phyloP scores from a whole-genome alignment of 64 coral and sea anemone species.

The Catalaphyllia jardinei region DNA sequence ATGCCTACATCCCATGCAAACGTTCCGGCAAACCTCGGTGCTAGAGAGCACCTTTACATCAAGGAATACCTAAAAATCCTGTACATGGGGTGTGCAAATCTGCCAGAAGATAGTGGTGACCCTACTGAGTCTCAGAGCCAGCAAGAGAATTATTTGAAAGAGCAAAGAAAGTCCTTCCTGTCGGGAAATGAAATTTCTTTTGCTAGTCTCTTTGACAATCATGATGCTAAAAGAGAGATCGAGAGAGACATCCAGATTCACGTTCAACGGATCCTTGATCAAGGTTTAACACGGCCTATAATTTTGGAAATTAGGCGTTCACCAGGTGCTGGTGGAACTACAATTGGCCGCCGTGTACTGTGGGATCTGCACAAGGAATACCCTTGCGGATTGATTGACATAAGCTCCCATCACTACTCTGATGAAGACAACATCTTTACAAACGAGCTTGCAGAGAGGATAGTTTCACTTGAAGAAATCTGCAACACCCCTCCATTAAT shows the following conservation, averaged over 20 bases:
- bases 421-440: conserved; percentile 45
- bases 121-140: background rate
- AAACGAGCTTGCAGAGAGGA: conserved; percentile 50
- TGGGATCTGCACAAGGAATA: conserved; percentile 72
- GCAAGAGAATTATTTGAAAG: conserved; percentile 9
- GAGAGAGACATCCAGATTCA: conserved; percentile 59
- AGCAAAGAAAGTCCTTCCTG: conserved; percentile 64
- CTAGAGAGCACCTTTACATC: conserved; percentile 41
- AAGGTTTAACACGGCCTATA: conserved; percentile 12
- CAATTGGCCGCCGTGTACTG: conserved; percentile 67
- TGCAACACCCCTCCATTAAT: conserved; percentile 50
- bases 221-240: conserved; percentile 65
- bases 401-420: conserved; percentile 31
- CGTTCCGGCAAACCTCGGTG: background rate
- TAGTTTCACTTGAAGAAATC: conserved; percentile 49
- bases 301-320: conserved; percentile 70
- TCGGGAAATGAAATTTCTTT: conserved; percentile 73
- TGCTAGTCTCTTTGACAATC: conserved; percentile 68
- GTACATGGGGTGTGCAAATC: conserved; percentile 57
- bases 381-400: conserved; percentile 35
- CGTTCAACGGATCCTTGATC: conserved; percentile 59
- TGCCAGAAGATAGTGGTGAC: background rate
- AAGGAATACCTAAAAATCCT: conserved; percentile 56
- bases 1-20: conserved; percentile 49
- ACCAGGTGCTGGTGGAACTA: conserved; percentile 70